Evolutionary conservation across 92 coral and sea anemone genomes (phyloP).

Genomic region (Hydrozoanthus gracilis): DNA sequence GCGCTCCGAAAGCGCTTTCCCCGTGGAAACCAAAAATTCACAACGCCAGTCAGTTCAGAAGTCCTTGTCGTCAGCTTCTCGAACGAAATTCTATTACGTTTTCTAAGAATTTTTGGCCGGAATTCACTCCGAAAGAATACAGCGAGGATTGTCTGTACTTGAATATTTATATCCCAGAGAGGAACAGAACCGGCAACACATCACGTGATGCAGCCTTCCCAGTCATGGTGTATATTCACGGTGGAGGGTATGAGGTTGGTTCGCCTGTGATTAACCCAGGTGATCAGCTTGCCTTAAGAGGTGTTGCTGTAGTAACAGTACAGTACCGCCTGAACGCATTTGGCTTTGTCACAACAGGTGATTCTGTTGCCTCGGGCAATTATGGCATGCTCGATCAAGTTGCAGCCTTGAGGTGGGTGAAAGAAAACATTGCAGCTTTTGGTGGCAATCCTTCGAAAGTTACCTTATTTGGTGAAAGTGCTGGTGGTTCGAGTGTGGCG

Average conservation of each 20-base stretch:
- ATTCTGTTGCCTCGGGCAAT: constrained; percentile 62
- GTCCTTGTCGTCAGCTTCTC: constrained; percentile 67
- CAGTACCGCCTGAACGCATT: constrained; percentile 71
- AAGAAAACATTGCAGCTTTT: constrained; percentile 41
- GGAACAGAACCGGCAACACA: not conserved
- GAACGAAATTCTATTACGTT: constrained; percentile 42
- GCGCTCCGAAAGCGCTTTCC: constrained; percentile 60
- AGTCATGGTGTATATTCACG: constrained; percentile 69
- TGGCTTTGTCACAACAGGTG: constrained; percentile 67
- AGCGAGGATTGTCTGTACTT: constrained; percentile 78
- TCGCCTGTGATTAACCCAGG: constrained; percentile 42
- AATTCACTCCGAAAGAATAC: constrained; percentile 54
- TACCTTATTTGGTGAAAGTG: constrained; percentile 49
- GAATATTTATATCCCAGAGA: constrained; percentile 49
- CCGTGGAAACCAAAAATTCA: constrained; percentile 69
- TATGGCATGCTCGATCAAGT: constrained; percentile 55
- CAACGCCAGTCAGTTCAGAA: constrained; percentile 75
- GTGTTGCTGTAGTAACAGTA: constrained; percentile 59
- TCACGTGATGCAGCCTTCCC: constrained; percentile 47
- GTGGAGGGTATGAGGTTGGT: constrained; percentile 57
- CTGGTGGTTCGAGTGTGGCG: constrained; percentile 38
- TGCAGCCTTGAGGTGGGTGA: constrained; percentile 49
- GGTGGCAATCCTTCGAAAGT: constrained; percentile 42
- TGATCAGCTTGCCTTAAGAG: constrained; percentile 58
- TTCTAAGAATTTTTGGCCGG: constrained; percentile 61